Base-by-base conservation (phyloP, 2,888 invertebrate species). In the Bembecia ichneumoniformis region DNA sequence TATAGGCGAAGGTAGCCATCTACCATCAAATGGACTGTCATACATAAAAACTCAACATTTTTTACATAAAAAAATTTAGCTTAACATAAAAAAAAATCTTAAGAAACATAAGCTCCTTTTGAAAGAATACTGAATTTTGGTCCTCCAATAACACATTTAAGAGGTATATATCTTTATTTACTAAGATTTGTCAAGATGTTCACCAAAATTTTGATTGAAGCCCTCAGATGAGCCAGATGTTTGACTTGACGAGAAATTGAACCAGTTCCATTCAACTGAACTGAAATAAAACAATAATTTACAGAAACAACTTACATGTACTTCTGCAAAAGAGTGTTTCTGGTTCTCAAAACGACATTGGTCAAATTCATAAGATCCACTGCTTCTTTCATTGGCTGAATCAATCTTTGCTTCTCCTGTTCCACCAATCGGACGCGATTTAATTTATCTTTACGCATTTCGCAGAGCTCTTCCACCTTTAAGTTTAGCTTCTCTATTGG, bases 371-470 rank as follows among this genome's bases (percentile, higher is more conserved):
- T 87, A 64, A 91, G 93, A 46, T 92, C 90, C 0, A 95, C 89
- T 0, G 95, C 95, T 51, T 93, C 92, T 52, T 92, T 90, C 89
- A 93, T 95, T 0, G 95, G 94, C 52, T 90, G 91, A 63, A 93
- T 91, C 47, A 97, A 77, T 60, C 93, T 92, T 51, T 91, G 90
- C 74, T 95, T 92, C 71, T 96, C 96, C 49, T 71, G 70, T 53
- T 95, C 93, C 5, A 96, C 92, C 28, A 95, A 78, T 62, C 95
- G 93, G 3, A 97, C 92, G 53, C 96, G 89, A 71, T 96, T 96
- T 49, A 96, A 78, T 81, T 95, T 96, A 68, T 95, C 95, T 13
- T 91, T 90, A 14, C 95, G 88, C 62, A 90, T 89, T 51, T 94
- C 94, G 3, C 91, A 90, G 48, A 94, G 78, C 35, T 90, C 84